These are phyloP conservation scores for Goniozus legneri DNA, from an alignment of 1,140 invertebrate species.

Conservation along the genomic window DNA sequence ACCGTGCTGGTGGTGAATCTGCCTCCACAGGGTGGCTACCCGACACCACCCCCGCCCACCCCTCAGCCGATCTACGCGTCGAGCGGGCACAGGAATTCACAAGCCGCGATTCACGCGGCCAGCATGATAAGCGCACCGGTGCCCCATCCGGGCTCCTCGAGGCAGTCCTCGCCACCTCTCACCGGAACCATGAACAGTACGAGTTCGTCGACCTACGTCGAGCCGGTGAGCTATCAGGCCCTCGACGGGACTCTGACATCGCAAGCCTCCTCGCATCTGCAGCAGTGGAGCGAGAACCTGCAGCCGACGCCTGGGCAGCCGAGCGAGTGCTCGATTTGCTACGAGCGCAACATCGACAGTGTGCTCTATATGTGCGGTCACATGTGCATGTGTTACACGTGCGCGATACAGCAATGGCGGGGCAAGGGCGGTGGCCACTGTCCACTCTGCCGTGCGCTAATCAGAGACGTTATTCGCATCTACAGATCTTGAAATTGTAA, in stretches of 20 bases:
- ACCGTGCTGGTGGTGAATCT: conserved; percentile 76
- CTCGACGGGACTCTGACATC: conserved; percentile 39
- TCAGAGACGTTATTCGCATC: conserved; percentile 92
- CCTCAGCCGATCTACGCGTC: conserved; percentile 35
- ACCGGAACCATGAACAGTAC: conserved; percentile 47
- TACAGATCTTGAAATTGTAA: conserved; percentile 86
- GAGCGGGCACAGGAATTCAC: conserved; percentile 13
- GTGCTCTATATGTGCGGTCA: conserved; percentile 96
- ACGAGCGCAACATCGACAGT: conserved; percentile 87
- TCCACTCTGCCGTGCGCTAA: conserved; percentile 88
- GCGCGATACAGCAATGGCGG: conserved; percentile 87
- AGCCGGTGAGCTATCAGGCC: conserved; percentile 46
- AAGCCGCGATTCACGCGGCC: conserved; percentile 7
- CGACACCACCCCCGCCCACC: conserved; percentile 37
- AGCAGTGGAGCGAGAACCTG: conserved; percentile 49
- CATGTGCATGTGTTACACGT: conserved; percentile 99
- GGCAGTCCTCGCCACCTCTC: conserved; percentile 34
- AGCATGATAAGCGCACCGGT: conserved; percentile 14
- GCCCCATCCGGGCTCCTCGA: conserved; percentile 26
- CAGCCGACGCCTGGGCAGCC: conserved; percentile 46
- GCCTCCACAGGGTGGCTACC: conserved; percentile 58
- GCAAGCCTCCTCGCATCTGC: conserved; percentile 38
- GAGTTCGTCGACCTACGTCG: conserved; percentile 58
- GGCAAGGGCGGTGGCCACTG: conserved; percentile 87
- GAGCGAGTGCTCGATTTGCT: conserved; percentile 90